Conservation (phyloP, 1,140 invertebrate genomes). For the Drosophila albomicans region DNA sequence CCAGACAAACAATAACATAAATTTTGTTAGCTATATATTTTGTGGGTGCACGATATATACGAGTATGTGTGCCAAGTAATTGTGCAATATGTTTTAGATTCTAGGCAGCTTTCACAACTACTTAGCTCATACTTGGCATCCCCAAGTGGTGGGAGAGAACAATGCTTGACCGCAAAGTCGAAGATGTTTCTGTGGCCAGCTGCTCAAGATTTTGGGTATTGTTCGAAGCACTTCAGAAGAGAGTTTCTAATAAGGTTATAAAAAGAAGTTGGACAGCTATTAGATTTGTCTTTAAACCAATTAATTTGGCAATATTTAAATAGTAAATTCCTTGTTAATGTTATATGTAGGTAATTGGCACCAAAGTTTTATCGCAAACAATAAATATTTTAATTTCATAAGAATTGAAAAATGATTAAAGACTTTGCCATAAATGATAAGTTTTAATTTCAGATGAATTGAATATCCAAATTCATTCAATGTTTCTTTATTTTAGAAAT, state of each 20-base stretch:
- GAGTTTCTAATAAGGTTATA: background rate
- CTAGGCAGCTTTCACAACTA: conserved; percentile 45
- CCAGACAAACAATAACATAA: conserved; percentile 83
- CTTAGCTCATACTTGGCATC: conserved; percentile 19
- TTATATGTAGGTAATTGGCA: no score
- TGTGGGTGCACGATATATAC: conserved; percentile 11
- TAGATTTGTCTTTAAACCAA: no score
- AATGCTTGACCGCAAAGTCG: conserved; percentile 62
- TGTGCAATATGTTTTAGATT: conserved; percentile 79
- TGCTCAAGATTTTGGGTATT: background rate
- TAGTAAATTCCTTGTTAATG: no score
- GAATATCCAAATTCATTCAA: no score
- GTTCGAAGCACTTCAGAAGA: background rate
- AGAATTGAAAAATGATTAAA: no score
- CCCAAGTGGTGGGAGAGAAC: background rate
- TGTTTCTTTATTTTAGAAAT: no score
- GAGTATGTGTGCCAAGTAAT: conserved; percentile 64
- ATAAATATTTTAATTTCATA: no score
- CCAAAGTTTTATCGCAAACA: no score
- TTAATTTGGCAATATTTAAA: no score
- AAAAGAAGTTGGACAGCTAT: background rate
- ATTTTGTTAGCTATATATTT: conserved; percentile 74
- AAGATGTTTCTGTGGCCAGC: conserved; percentile 9
- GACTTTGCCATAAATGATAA: no score
- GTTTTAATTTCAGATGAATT: no score